These are phyloP conservation scores for Danio tinwini DNA, from an alignment of 2,797 vertebrate species.

Conservation along the genomic window DNA sequence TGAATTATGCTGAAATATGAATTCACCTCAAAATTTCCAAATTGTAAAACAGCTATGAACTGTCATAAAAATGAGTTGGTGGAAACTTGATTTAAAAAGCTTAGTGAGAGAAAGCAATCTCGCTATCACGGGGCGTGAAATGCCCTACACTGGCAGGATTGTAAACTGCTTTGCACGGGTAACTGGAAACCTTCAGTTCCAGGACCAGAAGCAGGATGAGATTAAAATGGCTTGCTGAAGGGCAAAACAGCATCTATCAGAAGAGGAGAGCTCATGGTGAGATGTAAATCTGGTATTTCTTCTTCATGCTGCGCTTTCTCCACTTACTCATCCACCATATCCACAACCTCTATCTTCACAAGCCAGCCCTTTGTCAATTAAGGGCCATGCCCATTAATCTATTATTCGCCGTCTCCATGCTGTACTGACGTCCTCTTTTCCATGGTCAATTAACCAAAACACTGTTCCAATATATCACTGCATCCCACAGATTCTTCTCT, in stretches of 20 bases:
- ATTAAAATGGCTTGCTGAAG: conserved; percentile 4
- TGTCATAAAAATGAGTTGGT: neutral
- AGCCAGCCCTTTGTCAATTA: conserved; percentile 15
- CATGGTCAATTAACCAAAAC: conserved; percentile 45
- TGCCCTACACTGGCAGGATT: neutral
- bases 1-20: neutral
- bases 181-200: neutral
- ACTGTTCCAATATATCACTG: conserved; percentile 12
- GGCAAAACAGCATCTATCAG: neutral
- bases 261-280: neutral
- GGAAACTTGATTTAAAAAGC: neutral
- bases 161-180: neutral
- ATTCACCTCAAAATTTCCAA: neutral
- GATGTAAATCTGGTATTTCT: conserved; percentile 8
- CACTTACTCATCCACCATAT: neutral
- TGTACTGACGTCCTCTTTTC: conserved; percentile 23
- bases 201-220: neutral
- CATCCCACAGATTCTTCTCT: conserved; percentile 19
- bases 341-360: conserved; percentile 2
- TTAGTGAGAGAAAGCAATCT: neutral
- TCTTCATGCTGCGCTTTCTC: neutral
- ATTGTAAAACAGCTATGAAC: neutral
- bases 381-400: conserved; percentile 11
- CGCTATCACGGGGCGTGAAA: neutral
- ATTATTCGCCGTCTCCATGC: conserved; percentile 30